Evolutionary conservation across 2,113 vertebrate species (phyloP).

Genomic region (Anguilla japonica): DNA sequence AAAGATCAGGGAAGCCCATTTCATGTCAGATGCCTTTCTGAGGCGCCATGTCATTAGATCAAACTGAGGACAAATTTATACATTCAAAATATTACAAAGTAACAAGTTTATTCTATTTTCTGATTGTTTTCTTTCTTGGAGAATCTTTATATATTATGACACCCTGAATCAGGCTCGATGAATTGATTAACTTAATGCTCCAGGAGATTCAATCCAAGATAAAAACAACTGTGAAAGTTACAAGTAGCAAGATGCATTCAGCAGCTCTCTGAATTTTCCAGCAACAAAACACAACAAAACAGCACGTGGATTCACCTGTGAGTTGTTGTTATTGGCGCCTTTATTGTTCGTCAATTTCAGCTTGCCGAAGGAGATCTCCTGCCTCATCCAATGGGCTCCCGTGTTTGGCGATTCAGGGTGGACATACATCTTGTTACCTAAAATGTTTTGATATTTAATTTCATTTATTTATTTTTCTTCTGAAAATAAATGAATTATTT

Average conservation of each 20-base stretch:
- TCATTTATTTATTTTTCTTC: neutral
- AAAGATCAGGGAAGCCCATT: neutral
- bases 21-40: neutral
- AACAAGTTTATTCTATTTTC: no score
- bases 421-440: constrained; percentile 96
- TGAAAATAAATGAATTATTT: neutral
- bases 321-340: constrained; percentile 96
- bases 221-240: neutral
- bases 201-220: neutral
- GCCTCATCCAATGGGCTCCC: constrained; percentile 98
- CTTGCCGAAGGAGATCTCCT: constrained; percentile 98
- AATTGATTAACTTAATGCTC: neutral
- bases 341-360: constrained; percentile 98
- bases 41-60: neutral
- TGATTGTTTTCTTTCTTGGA: neutral
- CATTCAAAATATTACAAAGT: neutral
- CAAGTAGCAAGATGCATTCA: neutral
- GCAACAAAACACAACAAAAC: neutral
- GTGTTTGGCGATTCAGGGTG: constrained; percentile 98
- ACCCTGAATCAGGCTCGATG: neutral
- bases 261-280: neutral
- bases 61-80: neutral
- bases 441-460: neutral
- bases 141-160: neutral
- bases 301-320: constrained; percentile 78